Evolutionary conservation across 2,113 vertebrate species (phyloP).

Genomic region (Sula dactylatra): DNA sequence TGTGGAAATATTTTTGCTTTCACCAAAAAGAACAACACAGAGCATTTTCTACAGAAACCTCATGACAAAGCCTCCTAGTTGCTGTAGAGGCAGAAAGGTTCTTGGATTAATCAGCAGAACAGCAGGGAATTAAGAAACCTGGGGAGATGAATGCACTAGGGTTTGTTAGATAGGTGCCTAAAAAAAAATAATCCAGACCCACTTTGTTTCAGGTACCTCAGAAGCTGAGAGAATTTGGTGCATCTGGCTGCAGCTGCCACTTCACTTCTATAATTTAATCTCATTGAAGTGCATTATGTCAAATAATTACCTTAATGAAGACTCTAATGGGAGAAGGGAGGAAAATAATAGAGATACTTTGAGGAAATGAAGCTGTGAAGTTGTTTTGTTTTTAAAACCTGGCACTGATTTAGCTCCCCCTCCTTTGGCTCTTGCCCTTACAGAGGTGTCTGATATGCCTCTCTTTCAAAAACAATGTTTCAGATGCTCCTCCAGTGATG

Average conservation of each 20-base stretch:
- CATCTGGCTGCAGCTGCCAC: neutral
- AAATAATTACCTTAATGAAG: slow-evolving; percentile 34
- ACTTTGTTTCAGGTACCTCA: neutral
- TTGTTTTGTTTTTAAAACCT: neutral
- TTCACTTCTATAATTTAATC: slow-evolving; percentile 23
- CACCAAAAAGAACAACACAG: neutral
- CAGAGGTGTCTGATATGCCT: neutral
- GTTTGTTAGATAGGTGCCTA: neutral
- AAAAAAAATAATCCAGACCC: neutral
- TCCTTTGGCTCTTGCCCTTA: neutral
- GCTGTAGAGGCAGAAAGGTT: neutral
- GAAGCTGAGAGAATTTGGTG: neutral
- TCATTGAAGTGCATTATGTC: slow-evolving; percentile 18
- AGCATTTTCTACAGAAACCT: neutral
- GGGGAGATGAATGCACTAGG: neutral
- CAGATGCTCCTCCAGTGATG: neutral
- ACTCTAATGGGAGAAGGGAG: neutral
- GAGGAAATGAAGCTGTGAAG: neutral
- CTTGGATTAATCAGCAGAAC: neutral
- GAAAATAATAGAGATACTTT: neutral
- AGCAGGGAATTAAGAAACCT: neutral
- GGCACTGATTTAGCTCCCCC: neutral
- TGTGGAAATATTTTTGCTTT: neutral
- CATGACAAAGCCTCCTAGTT: neutral
- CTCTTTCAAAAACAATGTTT: neutral